Conservation (phyloP, 2,113 vertebrate genomes). For the Festucalex cinctus region DNA sequence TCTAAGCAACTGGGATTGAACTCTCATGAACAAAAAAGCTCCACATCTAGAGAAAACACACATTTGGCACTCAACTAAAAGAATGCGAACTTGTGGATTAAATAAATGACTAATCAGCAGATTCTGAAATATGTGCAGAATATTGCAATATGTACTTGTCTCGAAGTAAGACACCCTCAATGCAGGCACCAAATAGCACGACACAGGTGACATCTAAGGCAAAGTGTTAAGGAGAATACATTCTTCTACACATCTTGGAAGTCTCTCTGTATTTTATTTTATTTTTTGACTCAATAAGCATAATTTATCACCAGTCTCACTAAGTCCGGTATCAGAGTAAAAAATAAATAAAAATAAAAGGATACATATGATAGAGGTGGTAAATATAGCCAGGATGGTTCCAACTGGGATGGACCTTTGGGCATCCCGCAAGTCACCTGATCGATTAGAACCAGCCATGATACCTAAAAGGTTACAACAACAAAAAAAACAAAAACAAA, state of each 20-base stretch:
- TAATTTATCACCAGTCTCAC: not conserved
- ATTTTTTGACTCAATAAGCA: too few relatives aligned
- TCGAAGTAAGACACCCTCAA: constrained; percentile 90
- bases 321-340: not conserved
- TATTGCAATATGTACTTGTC: constrained; percentile 80
- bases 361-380: constrained; percentile 96
- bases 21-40: not conserved
- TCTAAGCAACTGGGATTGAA: not conserved
- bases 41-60: not conserved
- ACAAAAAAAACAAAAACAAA: not conserved
- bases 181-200: constrained; percentile 89
- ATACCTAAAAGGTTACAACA: constrained; percentile 74
- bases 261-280: too few relatives aligned
- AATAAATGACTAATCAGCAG: not conserved
- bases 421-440: constrained; percentile 90
- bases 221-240: constrained; percentile 48
- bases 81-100: not conserved
- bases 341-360: constrained; percentile 57
- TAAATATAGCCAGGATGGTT: constrained; percentile 91
- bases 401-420: constrained; percentile 95
- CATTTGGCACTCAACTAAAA: not conserved
- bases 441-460: constrained; percentile 97
- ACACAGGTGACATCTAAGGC: constrained; percentile 83
- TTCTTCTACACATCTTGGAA: not conserved
- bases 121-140: not conserved